Conservation (phyloP, 2,113 vertebrate species). For the Menidia beryllina region DNA sequence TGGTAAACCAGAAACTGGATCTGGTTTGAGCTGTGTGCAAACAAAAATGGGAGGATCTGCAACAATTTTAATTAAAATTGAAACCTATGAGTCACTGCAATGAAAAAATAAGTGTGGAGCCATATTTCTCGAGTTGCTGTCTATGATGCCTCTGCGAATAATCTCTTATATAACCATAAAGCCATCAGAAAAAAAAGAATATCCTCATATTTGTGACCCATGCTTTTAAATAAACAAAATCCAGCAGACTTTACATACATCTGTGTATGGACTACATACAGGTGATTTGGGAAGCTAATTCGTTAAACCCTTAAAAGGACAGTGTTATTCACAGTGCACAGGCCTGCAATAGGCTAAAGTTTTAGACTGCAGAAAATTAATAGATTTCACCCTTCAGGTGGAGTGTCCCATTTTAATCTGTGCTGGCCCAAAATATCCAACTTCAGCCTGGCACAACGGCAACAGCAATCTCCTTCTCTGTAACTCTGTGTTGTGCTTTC, state of each 20-base stretch:
- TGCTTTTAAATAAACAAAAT: too few relatives aligned
- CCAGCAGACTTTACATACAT: background rate
- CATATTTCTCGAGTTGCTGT: background rate
- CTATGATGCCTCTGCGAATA: background rate
- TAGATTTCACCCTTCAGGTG: too few relatives aligned
- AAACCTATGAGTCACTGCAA: background rate
- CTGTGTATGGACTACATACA: background rate
- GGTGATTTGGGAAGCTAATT: background rate
- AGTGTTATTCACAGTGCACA: background rate
- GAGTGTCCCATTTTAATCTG: too few relatives aligned
- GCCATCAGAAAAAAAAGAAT: background rate
- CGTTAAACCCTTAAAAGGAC: background rate
- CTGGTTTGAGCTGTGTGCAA: background rate
- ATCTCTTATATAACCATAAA: background rate
- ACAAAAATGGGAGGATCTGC: too few relatives aligned
- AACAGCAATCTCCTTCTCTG: background rate
- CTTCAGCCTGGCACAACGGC: background rate
- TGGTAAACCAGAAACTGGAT: too few relatives aligned
- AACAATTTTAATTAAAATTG: background rate
- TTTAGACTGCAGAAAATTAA: too few relatives aligned
- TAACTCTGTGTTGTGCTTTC: background rate
- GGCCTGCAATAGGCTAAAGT: background rate
- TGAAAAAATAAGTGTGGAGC: background rate
- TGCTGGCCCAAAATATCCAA: too few relatives aligned
- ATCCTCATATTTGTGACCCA: background rate